phyloP scores from a whole-genome alignment of 2,888 invertebrate genomes.

The Pherbina coryleti region DNA sequence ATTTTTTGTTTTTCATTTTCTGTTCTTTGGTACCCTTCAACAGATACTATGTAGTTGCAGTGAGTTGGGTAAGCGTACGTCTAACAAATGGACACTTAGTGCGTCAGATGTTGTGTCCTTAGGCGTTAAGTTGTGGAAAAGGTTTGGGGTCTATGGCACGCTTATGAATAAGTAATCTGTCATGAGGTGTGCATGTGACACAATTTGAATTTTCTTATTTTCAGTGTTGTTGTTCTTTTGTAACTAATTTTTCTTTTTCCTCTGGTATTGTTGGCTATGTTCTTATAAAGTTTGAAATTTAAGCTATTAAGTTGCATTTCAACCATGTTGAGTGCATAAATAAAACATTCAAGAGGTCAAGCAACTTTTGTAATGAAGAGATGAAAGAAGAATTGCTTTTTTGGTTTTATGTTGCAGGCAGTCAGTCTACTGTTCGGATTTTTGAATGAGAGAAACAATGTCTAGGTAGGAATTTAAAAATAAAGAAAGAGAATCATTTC shows the following conservation, averaged over 20 bases:
- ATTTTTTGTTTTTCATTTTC: not conserved
- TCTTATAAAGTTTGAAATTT: slow-evolving; percentile 4
- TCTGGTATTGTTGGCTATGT: slow-evolving; percentile 2
- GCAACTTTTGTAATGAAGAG: slow-evolving; percentile 44
- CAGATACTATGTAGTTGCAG: not conserved
- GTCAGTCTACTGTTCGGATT: not conserved
- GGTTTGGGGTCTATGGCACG: slow-evolving; percentile 40
- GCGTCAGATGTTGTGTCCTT: not conserved
- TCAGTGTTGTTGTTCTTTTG: not conserved
- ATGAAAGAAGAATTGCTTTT: not conserved
- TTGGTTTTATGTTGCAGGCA: not conserved
- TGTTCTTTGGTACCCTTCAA: not conserved
- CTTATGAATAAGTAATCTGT: slow-evolving; percentile 28
- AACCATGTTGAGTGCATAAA: slow-evolving; percentile 7
- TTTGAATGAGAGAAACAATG: not conserved
- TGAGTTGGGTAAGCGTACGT: not conserved
- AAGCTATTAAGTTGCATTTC: slow-evolving; percentile 12
- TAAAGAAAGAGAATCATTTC: not conserved
- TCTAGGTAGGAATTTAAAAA: not conserved
- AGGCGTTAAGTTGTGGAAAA: not conserved
- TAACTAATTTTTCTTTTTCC: not conserved
- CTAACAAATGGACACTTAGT: no score
- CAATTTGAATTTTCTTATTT: slow-evolving; percentile 38
- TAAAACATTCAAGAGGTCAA: slow-evolving; percentile 46
- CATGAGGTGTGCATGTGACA: slow-evolving; percentile 35